These are phyloP conservation scores for Leptura quadrifasciata DNA, from an alignment of 2,888 invertebrate genomes.

Conservation along the genomic window DNA sequence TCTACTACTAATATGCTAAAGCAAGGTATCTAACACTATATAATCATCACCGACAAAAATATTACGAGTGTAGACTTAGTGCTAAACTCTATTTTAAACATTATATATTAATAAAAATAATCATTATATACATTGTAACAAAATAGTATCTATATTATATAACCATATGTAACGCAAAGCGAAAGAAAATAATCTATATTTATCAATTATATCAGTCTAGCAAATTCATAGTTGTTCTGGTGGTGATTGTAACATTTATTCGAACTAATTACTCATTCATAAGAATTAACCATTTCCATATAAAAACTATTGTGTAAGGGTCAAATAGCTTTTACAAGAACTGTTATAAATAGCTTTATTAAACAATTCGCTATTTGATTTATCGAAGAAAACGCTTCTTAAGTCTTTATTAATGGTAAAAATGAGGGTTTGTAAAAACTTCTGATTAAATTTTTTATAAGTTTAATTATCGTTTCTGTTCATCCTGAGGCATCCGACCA, in stretches of 20 bases:
- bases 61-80: background rate
- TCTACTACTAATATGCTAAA: too few species aligned
- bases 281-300: background rate
- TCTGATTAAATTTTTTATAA: background rate
- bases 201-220: background rate
- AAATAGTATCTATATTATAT: background rate
- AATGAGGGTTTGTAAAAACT: constrained; percentile 3
- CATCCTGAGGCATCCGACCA: background rate
- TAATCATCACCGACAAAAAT: background rate
- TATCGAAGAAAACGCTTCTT: background rate
- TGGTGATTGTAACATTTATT: too few species aligned
- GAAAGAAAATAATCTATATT: background rate
- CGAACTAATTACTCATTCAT: background rate
- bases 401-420: background rate
- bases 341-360: constrained; percentile 7
- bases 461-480: background rate
- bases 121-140: background rate
- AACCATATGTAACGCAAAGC: background rate
- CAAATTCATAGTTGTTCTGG: background rate
- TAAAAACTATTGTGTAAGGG: background rate
- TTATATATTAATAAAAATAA: background rate
- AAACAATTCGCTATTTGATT: background rate
- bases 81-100: background rate
- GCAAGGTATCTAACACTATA: too few species aligned
- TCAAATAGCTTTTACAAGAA: background rate